Base-by-base conservation (phyloP, 2,113 vertebrate species). In the Brachyhypopomus gauderio region DNA sequence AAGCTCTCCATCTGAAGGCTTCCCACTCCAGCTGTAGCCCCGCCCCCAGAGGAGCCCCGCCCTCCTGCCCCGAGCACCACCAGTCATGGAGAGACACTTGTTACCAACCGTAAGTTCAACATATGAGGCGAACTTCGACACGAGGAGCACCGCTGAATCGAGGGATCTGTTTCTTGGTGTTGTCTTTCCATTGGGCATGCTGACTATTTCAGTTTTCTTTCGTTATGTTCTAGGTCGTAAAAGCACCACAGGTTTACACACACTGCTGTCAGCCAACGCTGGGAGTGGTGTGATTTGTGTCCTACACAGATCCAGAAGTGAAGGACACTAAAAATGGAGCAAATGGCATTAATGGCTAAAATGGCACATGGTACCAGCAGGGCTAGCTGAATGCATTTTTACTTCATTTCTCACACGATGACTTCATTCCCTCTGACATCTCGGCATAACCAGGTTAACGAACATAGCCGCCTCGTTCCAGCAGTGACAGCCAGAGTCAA, bases 381-480 rank as follows among this genome's bases (percentile, higher is more conserved):
- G 36, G 25, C 12, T 27, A 25, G 36, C 34, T 58, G 1, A 69
- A 19, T 11, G 52, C 25, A 23, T 56, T 20, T 38, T 12, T 23
- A 55, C 48, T 27, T 38, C 58, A 17, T 14, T 62, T 17, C 22
- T 71, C 9, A 48, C 4, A 22, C 5, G 22, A 25, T 70, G 22
- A 59, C 52, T 27, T 19, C n/a, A 45, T 72, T 45, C n/a, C 16
- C 22, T 72, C 23, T 62, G 67, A 72, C 67, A 79, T 19, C 20
- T n/a, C 60, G 67, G 60, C 67, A 60, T 27, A 79, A 25, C 41
- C 41, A 59, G 41, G 41, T 48, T 70, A 8, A 27, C 9, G 19
- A 78, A 38, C 19, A 41, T 36, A 27, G 23, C 36, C 45, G 25
- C 56, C 62, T 71, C 30, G 6, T 72, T 79, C 60, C 77, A 79